Base-by-base conservation (phyloP, 1,140 invertebrate genomes). In the Brevipalpus yothersi region DNA sequence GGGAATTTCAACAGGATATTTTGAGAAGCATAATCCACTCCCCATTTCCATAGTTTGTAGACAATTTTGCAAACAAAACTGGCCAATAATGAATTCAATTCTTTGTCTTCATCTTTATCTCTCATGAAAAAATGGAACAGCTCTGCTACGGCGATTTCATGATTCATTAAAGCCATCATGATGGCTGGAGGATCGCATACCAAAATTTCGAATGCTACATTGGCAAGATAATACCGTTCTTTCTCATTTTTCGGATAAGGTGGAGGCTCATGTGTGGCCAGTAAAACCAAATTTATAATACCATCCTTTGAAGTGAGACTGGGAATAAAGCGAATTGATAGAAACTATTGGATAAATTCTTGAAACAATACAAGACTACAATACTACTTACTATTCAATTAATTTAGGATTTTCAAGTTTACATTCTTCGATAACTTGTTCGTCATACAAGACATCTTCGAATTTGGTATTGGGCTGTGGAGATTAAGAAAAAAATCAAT, bases 61-160 rank as follows among this genome's bases (percentile, higher is more conserved):
- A 95, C 79, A 58, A 86, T 87, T 78, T 90, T 91, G 72, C 85
- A 90, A 75, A 93, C 92, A 77, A 91, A 95, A 63, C 87, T 92
- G 42, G 90, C 88, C 66, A 95, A 76, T 58, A 96, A 73, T 61
- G 91, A 88, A 76, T 96, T 95, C 53, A 95, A 75, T 42, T 84
- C 83, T 68, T 84, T 79, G 61, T 45, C 15, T 10, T 51, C 49
- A 45, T 45, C 43, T 45, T 45, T 45, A 45, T 3, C 43, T 45
- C n/a, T 45, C n/a, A 45, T 19, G 31, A 58, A 10, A 61, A 57
- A 61, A 53, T 62, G 64, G 74, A 88, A 94, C 53, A 96, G 75
- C 69, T 86, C 82, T 64, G 81, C 77, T 66, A 95, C 76, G 62
- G 89, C 76, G 60, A 74, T 72, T 65, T 82, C 75, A 67, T 88